Percentiles rank a stretch among this genome's conserved stretches.
These are phyloP conservation scores for Holothuria leucospilota DNA, from an alignment of 53 echinoderm and acorn worm genomes.

Conservation along the genomic window DNA sequence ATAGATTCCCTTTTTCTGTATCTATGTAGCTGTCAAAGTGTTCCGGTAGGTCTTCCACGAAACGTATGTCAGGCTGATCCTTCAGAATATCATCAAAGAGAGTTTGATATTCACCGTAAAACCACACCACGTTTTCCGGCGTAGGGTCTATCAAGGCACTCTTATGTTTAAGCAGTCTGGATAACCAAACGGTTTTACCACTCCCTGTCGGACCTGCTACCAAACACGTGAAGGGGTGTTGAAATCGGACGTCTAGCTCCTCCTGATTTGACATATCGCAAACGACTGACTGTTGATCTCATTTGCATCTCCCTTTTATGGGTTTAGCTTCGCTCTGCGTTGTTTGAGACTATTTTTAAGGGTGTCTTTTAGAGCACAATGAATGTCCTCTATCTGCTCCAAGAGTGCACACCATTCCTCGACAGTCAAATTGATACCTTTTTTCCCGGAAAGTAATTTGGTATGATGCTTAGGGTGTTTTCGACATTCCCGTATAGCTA, in stretches of 20 bases:
- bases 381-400: neutral
- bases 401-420: neutral
- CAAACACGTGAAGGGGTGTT: slow-evolving; percentile 59
- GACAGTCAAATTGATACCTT: slow-evolving; percentile 15
- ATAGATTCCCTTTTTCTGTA: slow-evolving; percentile 4
- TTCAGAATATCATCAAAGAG: slow-evolving; percentile 25
- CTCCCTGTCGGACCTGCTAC: slow-evolving; percentile 46
- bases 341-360: neutral
- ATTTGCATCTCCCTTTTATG: neutral
- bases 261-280: too few species aligned
- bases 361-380: neutral
- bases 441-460: neutral
- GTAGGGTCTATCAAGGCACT: slow-evolving; percentile 4
- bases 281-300: neutral
- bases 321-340: neutral
- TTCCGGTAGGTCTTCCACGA: slow-evolving; percentile 65
- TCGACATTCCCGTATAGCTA: neutral
- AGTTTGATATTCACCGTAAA: slow-evolving; percentile 69
- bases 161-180: slow-evolving; percentile 34
- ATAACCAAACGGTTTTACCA: slow-evolving; percentile 61
- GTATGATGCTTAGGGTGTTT: neutral
- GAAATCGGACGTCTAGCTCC: slow-evolving; percentile 16
- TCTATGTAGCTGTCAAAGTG: slow-evolving; percentile 40
- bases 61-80: slow-evolving; percentile 41
- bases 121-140: slow-evolving; percentile 67